A percentile compares a stretch with the other conserved stretches of the same genome.
These are phyloP conservation scores for Plagodis dolabraria DNA, from an alignment of 2,888 invertebrate genomes.

Conservation along the genomic window DNA sequence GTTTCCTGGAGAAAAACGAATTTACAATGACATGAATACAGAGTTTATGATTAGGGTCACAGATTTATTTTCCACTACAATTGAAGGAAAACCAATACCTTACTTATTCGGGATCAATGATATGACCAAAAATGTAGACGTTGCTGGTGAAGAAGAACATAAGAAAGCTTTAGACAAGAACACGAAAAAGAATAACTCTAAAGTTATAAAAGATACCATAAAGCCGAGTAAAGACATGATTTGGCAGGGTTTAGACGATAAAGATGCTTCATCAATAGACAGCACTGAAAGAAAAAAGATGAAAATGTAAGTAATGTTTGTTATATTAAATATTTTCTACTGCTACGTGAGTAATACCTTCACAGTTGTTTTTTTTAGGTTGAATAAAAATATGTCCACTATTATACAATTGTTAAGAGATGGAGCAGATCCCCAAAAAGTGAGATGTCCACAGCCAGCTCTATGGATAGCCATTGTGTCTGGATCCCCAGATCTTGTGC, in stretches of 20 bases:
- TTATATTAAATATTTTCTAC: neutral
- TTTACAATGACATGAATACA: constrained; percentile 15
- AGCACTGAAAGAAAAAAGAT: constrained; percentile 47
- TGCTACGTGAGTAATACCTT: too few relatives aligned
- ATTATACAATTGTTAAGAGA: constrained; percentile 59
- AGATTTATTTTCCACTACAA: constrained; percentile 43
- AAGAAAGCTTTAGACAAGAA: constrained; percentile 51
- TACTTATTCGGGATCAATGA: constrained; percentile 64
- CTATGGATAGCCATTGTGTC: constrained; percentile 58
- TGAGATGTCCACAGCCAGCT: constrained; percentile 66
- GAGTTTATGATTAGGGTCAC: constrained; percentile 5
- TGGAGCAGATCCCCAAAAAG: constrained; percentile 64
- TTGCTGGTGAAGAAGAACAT: constrained; percentile 47
- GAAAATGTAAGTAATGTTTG: constrained; percentile 48
- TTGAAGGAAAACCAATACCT: constrained; percentile 34
- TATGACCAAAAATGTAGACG: constrained; percentile 54
- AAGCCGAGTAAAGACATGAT: constrained; percentile 57
- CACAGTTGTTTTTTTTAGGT: constrained; percentile 54
- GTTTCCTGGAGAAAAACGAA: constrained; percentile 36
- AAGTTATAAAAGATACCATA: constrained; percentile 48
- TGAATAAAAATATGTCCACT: constrained; percentile 53
- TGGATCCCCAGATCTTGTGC: constrained; percentile 54
- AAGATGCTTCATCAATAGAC: constrained; percentile 45
- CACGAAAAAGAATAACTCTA: constrained; percentile 48
- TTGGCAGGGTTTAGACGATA: constrained; percentile 45